These are phyloP conservation scores for Autographa pulchrina DNA, from an alignment of 2,888 invertebrate genomes.

Conservation along the genomic window DNA sequence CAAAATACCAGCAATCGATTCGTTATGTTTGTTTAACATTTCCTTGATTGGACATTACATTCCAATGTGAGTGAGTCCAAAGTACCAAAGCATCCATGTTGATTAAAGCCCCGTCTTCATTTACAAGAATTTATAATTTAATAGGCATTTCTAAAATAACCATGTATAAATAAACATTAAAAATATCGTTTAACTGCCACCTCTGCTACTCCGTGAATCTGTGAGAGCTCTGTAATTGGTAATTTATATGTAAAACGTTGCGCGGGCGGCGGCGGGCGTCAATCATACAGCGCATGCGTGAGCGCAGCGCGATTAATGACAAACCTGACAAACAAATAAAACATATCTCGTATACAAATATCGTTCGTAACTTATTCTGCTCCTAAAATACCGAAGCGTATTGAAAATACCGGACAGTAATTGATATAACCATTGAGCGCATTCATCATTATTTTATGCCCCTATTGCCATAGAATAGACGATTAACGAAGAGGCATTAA, in stretches of 20 bases:
- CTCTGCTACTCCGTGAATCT: slow-evolving; percentile 64
- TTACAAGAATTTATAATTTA: slow-evolving; percentile 34
- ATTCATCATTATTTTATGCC: slow-evolving; percentile 6
- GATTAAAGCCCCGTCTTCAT: slow-evolving; percentile 51
- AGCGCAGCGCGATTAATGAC: slow-evolving; percentile 54
- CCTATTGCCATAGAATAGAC: not conserved
- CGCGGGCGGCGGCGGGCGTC: slow-evolving; percentile 77
- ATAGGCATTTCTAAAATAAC: slow-evolving; percentile 43
- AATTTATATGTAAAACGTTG: slow-evolving; percentile 87
- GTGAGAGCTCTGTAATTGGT: slow-evolving; percentile 74
- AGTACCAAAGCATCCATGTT: slow-evolving; percentile 38
- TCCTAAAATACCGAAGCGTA: slow-evolving; percentile 16
- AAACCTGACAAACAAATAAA: slow-evolving; percentile 65
- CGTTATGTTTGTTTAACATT: slow-evolving; percentile 24
- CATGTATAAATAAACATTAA: slow-evolving; percentile 39
- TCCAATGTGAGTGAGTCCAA: slow-evolving; percentile 43
- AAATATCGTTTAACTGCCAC: slow-evolving; percentile 62
- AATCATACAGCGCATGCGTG: slow-evolving; percentile 68
- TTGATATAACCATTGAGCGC: slow-evolving; percentile 20
- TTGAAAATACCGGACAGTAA: slow-evolving; percentile 2
- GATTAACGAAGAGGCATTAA: not conserved
- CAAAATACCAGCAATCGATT: not conserved
- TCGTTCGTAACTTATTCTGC: slow-evolving; percentile 30
- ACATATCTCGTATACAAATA: slow-evolving; percentile 48
- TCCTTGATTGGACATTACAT: slow-evolving; percentile 36